Evolutionary conservation across 2,113 vertebrate genomes (phyloP).

Genomic region (Dolichallabes microphthalmus): DNA sequence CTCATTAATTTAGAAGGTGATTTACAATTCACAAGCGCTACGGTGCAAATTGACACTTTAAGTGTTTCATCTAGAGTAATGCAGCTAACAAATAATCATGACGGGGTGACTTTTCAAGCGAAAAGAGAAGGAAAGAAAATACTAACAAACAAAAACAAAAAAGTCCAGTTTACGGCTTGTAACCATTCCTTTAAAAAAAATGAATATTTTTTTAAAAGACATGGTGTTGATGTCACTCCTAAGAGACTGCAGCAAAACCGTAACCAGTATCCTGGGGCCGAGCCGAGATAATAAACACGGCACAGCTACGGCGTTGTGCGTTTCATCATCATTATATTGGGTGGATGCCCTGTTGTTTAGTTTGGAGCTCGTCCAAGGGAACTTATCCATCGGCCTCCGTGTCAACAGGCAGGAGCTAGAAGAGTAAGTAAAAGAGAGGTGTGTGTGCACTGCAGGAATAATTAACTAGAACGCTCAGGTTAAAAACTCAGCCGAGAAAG

Average conservation of each 20-base stretch:
- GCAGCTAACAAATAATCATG: conserved; percentile 1
- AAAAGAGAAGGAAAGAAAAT: neutral
- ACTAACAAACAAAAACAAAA: no score
- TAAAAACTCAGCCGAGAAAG: neutral
- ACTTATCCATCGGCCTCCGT: neutral
- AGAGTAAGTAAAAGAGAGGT: neutral
- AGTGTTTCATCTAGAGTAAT: conserved; percentile 17
- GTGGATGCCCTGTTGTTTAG: conserved; percentile 18
- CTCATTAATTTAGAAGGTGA: conserved; percentile 20
- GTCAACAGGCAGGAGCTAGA: neutral
- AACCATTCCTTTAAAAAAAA: neutral
- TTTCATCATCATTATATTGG: neutral
- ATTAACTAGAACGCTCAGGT: neutral
- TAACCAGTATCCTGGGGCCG: neutral
- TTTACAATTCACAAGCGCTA: conserved; percentile 18
- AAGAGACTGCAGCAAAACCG: neutral
- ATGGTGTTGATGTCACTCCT: neutral
- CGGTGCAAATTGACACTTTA: conserved; percentile 36
- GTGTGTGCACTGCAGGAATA: neutral
- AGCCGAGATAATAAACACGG: neutral
- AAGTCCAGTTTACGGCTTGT: conserved; percentile 18
- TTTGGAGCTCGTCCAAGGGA: conserved; percentile 16
- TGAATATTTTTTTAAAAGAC: neutral
- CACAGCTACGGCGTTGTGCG: neutral
- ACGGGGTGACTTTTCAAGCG: conserved; percentile 31